Base-by-base conservation (phyloP, 2,797 vertebrate genomes). In the Gambusia yucatana region DNA sequence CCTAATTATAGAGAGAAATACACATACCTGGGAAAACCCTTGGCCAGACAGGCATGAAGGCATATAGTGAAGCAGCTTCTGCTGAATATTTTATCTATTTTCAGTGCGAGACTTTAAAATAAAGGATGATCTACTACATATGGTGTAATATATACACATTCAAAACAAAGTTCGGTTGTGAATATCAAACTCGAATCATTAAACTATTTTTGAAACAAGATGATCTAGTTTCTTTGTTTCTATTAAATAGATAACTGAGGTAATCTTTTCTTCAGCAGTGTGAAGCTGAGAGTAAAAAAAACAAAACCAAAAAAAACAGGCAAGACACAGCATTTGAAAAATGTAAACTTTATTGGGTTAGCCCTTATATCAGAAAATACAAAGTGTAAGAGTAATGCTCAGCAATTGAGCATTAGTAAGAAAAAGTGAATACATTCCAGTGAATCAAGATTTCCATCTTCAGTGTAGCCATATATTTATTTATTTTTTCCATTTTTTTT, bases 121-220 rank as follows among this genome's bases (percentile, higher is more conserved):
- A 80, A 57, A 82, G 52, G 78, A 91, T 90, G 78, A 91, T 93
- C 4, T 93, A 93, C 72, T 93, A 90, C 81, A 80, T 89, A 85
- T 79, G 76, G 77, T 94, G 89, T 94, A 85, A 92, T 84, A 87
- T 93, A 87, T 92, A 79, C 25, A 90, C 90, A 93, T 92, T 90
- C 89, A 91, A 93, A 89, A 77, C 75, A 74, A 80, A 85, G 86
- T 91, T 90, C 84, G 88, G 84, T 90, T 84, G 90, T 93, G 85
- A 91, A 90, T 91, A 92, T 94, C 89, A 88, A 81, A 92, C 90
- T 91, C 82, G 76, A 93, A 94, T 85, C 85, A 87, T 90, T 93
- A 92, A 93, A 94, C 87, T 91, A 94, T 95, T 95, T 95, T 96
- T 93, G 91, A 92, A 87, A 94, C 82, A 75, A 92, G 82, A 83